A percentile compares a stretch with the other conserved stretches of the same genome.
phyloP scores from a whole-genome alignment of 2,113 vertebrate genomes.

The Stigmatopora argus region DNA sequence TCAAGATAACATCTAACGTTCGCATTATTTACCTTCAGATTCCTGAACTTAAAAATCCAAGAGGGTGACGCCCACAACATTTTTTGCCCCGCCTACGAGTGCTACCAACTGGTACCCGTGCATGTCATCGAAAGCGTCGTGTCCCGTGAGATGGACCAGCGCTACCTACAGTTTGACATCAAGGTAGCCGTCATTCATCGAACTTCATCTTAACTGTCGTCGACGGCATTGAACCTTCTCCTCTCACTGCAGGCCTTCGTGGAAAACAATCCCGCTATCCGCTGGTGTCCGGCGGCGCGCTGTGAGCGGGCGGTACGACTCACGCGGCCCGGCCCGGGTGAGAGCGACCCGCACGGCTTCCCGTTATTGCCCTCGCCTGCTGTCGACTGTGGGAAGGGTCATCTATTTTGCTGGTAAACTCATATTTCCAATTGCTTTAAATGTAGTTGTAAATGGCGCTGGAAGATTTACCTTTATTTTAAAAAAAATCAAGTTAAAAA shows the following conservation, averaged over 20 bases:
- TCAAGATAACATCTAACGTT: too few relatives aligned
- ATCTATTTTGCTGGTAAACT: conserved; percentile 71
- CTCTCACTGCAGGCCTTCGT: conserved; percentile 51
- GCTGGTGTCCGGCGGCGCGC: conserved; percentile 92
- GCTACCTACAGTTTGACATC: conserved; percentile 67
- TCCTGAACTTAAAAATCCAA: conserved; percentile 66
- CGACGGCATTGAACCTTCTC: neutral
- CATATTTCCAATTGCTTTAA: neutral
- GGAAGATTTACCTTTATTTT: too few relatives aligned
- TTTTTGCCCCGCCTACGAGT: conserved; percentile 65
- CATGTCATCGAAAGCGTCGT: conserved; percentile 66
- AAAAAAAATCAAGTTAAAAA: too few relatives aligned
- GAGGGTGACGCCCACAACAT: conserved; percentile 67
- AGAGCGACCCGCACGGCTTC: conserved; percentile 83
- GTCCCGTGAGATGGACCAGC: conserved; percentile 66
- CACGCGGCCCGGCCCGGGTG: conserved; percentile 82
- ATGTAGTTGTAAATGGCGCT: neutral
- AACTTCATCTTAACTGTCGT: neutral
- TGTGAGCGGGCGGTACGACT: conserved; percentile 94
- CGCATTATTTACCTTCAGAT: conserved; percentile 32
- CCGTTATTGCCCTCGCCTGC: conserved; percentile 92
- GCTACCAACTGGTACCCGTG: conserved; percentile 66
- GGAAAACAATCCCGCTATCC: conserved; percentile 81
- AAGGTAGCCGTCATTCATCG: conserved; percentile 35
- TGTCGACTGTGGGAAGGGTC: conserved; percentile 97